Percentiles rank a stretch among this genome's conserved stretches.
phyloP scores from a whole-genome alignment of 2,797 vertebrate species.

The Chaetophractus vellerosus region DNA sequence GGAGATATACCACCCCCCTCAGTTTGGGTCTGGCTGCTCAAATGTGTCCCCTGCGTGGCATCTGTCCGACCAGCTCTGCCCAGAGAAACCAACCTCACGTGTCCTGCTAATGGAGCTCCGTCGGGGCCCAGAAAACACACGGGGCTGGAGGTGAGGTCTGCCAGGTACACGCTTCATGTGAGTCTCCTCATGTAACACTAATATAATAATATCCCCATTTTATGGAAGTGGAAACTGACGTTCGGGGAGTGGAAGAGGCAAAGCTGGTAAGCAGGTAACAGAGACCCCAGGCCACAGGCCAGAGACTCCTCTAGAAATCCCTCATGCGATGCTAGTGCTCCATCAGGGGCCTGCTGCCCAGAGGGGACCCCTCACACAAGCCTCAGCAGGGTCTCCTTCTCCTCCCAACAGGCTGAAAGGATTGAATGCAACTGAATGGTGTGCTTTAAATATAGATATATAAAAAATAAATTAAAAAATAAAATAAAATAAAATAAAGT shows the following conservation, averaged over 20 bases:
- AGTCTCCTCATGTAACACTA: background rate
- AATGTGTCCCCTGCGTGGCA: background rate
- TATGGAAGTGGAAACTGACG: background rate
- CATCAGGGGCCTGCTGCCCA: background rate
- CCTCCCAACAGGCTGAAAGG: background rate
- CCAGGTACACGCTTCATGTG: background rate
- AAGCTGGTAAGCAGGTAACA: background rate
- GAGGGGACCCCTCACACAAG: background rate
- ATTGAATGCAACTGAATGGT: background rate
- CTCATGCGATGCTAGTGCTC: background rate
- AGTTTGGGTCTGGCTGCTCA: background rate
- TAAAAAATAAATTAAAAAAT: no score
- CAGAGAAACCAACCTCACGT: background rate
- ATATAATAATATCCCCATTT: background rate
- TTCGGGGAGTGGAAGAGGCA: background rate
- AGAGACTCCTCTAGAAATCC: background rate
- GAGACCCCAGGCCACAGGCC: background rate
- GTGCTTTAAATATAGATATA: no score
- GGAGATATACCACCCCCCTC: background rate
- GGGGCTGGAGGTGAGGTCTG: accelerated
- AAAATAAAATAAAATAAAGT: no score
- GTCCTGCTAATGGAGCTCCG: background rate
- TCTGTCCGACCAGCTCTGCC: background rate
- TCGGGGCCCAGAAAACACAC: background rate
- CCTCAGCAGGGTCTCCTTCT: background rate